Evolutionary conservation across 2,888 invertebrate species (phyloP).

Genomic region (Trissolcus brochymenae): DNA sequence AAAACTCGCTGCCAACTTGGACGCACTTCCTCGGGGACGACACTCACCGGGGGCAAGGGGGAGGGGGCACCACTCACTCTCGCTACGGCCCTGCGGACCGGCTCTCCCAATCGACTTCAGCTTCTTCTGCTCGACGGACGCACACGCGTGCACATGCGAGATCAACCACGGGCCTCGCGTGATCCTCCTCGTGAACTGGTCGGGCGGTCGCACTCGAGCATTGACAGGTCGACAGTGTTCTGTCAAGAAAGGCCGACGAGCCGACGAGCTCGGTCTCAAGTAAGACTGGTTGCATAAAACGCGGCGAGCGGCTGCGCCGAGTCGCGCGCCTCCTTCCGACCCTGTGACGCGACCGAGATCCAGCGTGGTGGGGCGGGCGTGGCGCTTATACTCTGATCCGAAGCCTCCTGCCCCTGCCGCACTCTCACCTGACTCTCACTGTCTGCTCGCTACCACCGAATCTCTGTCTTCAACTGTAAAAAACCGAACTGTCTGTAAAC

Average conservation of each 20-base stretch:
- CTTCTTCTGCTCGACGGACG: conserved; percentile 20
- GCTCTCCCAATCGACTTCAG: conserved; percentile 26
- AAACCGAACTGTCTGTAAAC: no score
- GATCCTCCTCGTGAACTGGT: not conserved
- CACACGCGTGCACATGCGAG: conserved; percentile 17
- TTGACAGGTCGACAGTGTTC: conserved; percentile 16
- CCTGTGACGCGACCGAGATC: conserved; percentile 37
- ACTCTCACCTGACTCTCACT: not conserved
- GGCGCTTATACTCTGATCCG: conserved; percentile 60
- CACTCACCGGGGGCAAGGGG: conserved; percentile 1
- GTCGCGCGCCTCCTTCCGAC: conserved; percentile 60
- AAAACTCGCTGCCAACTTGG: no score
- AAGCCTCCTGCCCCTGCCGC: conserved; percentile 4
- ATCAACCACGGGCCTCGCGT: not conserved
- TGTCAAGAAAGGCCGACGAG: conserved; percentile 53
- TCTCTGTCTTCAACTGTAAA: not conserved
- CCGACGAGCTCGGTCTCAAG: conserved; percentile 68
- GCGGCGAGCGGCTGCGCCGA: conserved; percentile 73
- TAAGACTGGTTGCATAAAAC: conserved; percentile 75
- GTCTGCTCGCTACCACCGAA: not conserved
- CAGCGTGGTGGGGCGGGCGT: conserved; percentile 70
- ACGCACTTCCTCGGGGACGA: not conserved
- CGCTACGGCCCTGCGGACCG: conserved; percentile 42
- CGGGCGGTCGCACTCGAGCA: conserved; percentile 14
- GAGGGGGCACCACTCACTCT: conserved; percentile 24